These are phyloP conservation scores for Planiliza haematocheilus DNA, from an alignment of 2,113 vertebrate genomes.

Conservation along the genomic window DNA sequence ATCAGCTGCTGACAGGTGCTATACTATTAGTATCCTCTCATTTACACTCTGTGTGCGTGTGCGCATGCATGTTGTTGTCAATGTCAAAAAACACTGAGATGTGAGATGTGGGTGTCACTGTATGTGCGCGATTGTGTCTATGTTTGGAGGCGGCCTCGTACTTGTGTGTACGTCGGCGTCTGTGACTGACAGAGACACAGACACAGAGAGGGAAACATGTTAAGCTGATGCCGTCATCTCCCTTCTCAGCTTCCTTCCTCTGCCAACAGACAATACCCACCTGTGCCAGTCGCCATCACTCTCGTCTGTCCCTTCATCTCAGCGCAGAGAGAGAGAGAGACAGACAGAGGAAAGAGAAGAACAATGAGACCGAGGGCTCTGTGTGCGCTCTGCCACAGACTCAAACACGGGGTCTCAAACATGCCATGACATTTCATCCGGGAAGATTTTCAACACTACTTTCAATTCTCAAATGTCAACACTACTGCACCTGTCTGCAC, in stretches of 20 bases:
- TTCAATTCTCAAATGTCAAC: conserved; percentile 45
- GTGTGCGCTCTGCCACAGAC: conserved; percentile 19
- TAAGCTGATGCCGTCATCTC: conserved; percentile 60
- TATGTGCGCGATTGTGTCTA: conserved; percentile 14
- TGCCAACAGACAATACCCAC: conserved; percentile 54
- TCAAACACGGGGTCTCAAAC: conserved; percentile 11
- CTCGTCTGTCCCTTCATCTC: conserved; percentile 50
- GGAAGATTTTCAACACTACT: conserved; percentile 23
- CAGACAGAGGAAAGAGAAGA: neutral
- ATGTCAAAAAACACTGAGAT: neutral
- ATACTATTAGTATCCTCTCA: conserved; percentile 54
- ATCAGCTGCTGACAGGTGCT: conserved; percentile 69
- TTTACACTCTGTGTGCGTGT: conserved; percentile 29
- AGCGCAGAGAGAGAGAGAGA: neutral
- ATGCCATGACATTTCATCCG: conserved; percentile 49
- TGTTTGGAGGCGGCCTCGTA: conserved; percentile 5
- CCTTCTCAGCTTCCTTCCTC: conserved; percentile 49
- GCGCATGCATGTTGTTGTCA: no score
- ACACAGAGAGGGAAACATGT: conserved; percentile 45
- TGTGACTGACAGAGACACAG: conserved; percentile 22
- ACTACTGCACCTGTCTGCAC: conserved; percentile 10
- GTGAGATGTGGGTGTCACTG: conserved; percentile 14
- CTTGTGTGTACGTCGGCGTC: conserved; percentile 1
- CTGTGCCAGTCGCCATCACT: conserved; percentile 59
- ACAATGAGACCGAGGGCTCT: neutral